These are phyloP conservation scores for Lasiurus borealis DNA, from an alignment of 2,113 vertebrate genomes.

Conservation along the genomic window DNA sequence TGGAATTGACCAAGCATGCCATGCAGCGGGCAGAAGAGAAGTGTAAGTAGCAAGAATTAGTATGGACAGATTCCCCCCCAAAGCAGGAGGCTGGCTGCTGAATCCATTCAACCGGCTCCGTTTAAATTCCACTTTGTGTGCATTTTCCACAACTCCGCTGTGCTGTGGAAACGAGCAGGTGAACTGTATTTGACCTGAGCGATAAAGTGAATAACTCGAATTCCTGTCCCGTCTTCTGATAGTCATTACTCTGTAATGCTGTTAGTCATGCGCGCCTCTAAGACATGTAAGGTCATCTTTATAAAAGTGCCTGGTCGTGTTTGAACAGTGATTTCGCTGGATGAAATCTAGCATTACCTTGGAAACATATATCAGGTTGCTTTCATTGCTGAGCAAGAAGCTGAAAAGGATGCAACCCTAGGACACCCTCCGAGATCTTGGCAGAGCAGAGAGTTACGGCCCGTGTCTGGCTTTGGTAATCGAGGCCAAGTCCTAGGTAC, in stretches of 20 bases:
- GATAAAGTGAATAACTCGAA: constrained; percentile 82
- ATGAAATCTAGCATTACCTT: constrained; percentile 38
- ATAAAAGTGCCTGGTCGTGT: constrained; percentile 33
- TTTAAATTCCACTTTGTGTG: constrained; percentile 14
- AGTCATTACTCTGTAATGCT: constrained; percentile 55
- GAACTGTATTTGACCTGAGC: constrained; percentile 84
- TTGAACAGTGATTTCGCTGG: constrained; percentile 66
- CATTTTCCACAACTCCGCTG: not conserved
- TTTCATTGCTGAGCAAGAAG: constrained; percentile 26
- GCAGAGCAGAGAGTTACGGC: not conserved
- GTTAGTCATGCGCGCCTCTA: constrained; percentile 60
- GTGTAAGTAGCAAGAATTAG: not conserved
- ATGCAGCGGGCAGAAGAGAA: not conserved
- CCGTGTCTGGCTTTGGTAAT: constrained; percentile 58
- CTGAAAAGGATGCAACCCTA: not conserved
- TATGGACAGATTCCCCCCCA: not conserved
- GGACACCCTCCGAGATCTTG: not conserved
- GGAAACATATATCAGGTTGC: constrained; percentile 53
- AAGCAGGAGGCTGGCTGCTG: not conserved
- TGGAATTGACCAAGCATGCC: not conserved
- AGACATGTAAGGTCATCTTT: constrained; percentile 49
- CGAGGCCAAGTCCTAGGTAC: not conserved
- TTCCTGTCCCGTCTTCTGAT: constrained; percentile 81
- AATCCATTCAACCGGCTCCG: not conserved
- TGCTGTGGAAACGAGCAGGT: constrained; percentile 69